Base-by-base conservation (phyloP, 1,140 invertebrate species). In the Zaprionus nigranus region DNA sequence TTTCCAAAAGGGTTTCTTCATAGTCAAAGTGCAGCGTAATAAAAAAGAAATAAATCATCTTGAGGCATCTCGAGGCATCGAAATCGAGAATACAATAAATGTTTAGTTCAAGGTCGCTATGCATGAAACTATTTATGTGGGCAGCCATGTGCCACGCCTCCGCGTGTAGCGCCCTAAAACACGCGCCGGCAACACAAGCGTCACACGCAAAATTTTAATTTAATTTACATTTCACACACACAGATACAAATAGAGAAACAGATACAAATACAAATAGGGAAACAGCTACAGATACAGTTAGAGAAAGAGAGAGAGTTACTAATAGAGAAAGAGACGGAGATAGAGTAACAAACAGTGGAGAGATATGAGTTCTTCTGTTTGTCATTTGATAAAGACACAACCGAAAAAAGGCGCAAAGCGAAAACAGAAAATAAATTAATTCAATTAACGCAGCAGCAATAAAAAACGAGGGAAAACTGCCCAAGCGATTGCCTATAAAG, bases 161-260 rank as follows among this genome's bases (percentile, higher is more conserved):
- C 24, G 24, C 4, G n/a, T 38, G 13, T 15, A 9, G 34, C 70
- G 22, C 65, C 68, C 38, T 64, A 70, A 46, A 57, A 68, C 69
- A 85, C 74, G 78, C 75, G 75, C 62, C 67, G 53, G 53, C 63
- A 22, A 54, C 66, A 57, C 40, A 58, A 81, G 78, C 82, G 79
- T 82, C 83, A 87, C 78, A 87, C 78, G 84, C 81, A 73, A 83
- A 83, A 83, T 81, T 84, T 88, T 88, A 88, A 87, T 87, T 87
- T 78, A 88, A 88, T 84, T 87, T 88, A 88, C 84, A 87, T 80
- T 81, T 78, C 49, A 26, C 61, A 68, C 66, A 69, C 59, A 56
- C 24, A 64, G 38, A 65, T 3, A 22, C 5, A 43, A 3, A 69
- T 46, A 43, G 2, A 17, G 7, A 17, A n/a, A 20, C n/a, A 28